A percentile compares a stretch with the other conserved stretches of the same genome.
These are phyloP conservation scores for Callyntrura sp. DNA, from an alignment of 2,888 invertebrate genomes.

Conservation along the genomic window DNA sequence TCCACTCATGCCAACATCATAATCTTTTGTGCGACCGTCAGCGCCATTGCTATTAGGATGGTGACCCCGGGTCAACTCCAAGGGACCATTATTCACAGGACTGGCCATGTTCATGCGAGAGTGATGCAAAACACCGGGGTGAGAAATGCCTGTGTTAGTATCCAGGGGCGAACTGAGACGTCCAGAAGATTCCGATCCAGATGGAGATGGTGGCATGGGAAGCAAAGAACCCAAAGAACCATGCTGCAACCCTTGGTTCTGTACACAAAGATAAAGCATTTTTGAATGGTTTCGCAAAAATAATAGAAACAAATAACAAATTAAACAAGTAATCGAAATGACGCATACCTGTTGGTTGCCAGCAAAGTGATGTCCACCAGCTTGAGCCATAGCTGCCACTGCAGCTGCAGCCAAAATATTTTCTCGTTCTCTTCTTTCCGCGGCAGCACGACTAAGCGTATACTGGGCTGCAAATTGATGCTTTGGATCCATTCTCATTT, in stretches of 20 bases:
- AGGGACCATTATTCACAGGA: conserved; percentile 82
- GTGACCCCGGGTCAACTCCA: conserved; percentile 81
- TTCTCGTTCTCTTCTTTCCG: conserved; percentile 94
- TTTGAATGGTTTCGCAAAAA: not conserved
- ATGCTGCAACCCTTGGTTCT: conserved; percentile 81
- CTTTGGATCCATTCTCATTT: conserved; percentile 98
- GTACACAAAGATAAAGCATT: not conserved
- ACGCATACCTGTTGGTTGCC: conserved; percentile 79
- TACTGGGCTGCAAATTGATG: conserved; percentile 98
- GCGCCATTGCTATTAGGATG: conserved; percentile 73
- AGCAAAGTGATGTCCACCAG: conserved; percentile 85
- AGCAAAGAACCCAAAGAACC: conserved; percentile 80
- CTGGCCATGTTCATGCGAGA: conserved; percentile 83
- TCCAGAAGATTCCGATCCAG: conserved; percentile 84
- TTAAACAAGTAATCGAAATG: not conserved
- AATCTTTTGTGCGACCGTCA: conserved; percentile 76
- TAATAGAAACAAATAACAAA: too few species aligned
- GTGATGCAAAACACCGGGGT: conserved; percentile 81
- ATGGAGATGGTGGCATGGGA: conserved; percentile 84
- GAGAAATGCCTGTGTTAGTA: conserved; percentile 80
- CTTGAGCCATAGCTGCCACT: conserved; percentile 85
- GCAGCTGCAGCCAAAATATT: conserved; percentile 87
- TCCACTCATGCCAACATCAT: conserved; percentile 77
- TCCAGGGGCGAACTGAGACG: conserved; percentile 83
- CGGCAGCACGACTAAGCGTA: conserved; percentile 95